A percentile compares a stretch with the other conserved stretches of the same genome.
phyloP scores from a whole-genome alignment of 2,797 vertebrate genomes.

The Galaxias olidus region DNA sequence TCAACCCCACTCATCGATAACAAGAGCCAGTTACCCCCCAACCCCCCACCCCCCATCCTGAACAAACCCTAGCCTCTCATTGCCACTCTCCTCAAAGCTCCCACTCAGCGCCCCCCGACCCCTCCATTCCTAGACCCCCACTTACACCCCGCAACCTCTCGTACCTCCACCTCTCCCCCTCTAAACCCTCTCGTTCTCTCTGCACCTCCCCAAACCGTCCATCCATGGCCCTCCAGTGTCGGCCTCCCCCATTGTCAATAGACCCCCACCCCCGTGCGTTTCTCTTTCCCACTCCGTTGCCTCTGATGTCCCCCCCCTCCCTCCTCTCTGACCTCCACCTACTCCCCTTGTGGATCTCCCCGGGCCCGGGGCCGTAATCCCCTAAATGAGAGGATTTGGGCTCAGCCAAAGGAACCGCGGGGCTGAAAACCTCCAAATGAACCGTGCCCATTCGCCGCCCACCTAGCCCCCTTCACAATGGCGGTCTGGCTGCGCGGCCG shows the following conservation, averaged over 20 bases:
- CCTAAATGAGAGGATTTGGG: constrained; percentile 65
- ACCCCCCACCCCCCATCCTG: constrained; percentile 29
- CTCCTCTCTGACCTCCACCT: constrained; percentile 54
- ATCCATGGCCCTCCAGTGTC: constrained; percentile 1
- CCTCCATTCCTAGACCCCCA: background rate
- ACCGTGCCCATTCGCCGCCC: constrained; percentile 48
- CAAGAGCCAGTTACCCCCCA: constrained; percentile 37
- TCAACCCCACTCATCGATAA: constrained; percentile 23
- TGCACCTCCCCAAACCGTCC: constrained; percentile 18
- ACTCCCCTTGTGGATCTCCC: constrained; percentile 36
- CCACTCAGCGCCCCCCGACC: constrained; percentile 21
- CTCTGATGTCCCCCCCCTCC: constrained; percentile 19
- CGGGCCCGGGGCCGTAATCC: constrained; percentile 55
- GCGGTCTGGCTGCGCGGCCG: constrained; percentile 21
- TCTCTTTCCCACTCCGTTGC: background rate
- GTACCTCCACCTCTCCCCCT: constrained; percentile 38
- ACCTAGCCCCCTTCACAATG: constrained; percentile 34
- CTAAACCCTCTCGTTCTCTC: constrained; percentile 11
- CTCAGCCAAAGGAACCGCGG: constrained; percentile 58
- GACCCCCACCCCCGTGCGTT: background rate
- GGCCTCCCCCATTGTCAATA: background rate
- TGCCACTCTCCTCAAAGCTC: constrained; percentile 24
- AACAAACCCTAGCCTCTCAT: constrained; percentile 30
- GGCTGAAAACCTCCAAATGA: constrained; percentile 53
- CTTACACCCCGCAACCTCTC: constrained; percentile 14